Base-by-base conservation (phyloP, 2,113 vertebrate genomes). In the Rostratula benghalensis region DNA sequence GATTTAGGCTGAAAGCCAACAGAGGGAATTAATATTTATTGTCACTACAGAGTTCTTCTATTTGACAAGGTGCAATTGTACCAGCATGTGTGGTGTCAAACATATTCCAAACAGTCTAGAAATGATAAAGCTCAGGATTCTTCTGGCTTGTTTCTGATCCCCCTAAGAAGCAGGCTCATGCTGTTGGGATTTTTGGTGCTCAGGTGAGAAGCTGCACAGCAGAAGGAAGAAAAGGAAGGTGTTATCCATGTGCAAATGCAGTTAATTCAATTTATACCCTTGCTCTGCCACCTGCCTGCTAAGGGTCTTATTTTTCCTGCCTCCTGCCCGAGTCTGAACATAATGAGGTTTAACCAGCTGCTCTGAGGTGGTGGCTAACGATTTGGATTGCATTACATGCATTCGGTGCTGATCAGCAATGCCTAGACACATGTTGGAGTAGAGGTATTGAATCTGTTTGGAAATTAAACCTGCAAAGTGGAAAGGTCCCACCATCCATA, bases 21-120 rank as follows among this genome's bases (percentile, higher is more conserved):
- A 30, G 22, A 69, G 56, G 41, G 67, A 89, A 92, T 89, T 95
- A 83, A 75, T 78, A 87, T 78, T 69, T 86, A 86, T 78, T 79
- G 60, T 80, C 41, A 30, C 56, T 83, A 27, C 60, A 70, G 85
- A 86, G 45, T 70, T 79, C 50, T 71, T 92, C 56, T 92, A 0
- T 83, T 83, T 86, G 85, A 94, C 92, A 94, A 83, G 76, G 35
- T 74, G 33, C 85, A 89, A 74, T 87, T 65, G 74, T 84, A 60
- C 45, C 57, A 25, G 46, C 56, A 54, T 11, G 23, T n/a, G 41
- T 45, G 22, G 67, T 94, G 77, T 75, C 77, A 90, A 92, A 76
- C 46, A 23, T 75, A 51, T 46, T 76, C 82, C 89, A 85, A 81
- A 57, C 46, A 83, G 81, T 35, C 63, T 75, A 45, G 57, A 76